Percentiles rank a stretch among this genome's conserved stretches.
Conservation (phyloP, 2,888 invertebrate genomes). For the Dichetophora obliterata region DNA sequence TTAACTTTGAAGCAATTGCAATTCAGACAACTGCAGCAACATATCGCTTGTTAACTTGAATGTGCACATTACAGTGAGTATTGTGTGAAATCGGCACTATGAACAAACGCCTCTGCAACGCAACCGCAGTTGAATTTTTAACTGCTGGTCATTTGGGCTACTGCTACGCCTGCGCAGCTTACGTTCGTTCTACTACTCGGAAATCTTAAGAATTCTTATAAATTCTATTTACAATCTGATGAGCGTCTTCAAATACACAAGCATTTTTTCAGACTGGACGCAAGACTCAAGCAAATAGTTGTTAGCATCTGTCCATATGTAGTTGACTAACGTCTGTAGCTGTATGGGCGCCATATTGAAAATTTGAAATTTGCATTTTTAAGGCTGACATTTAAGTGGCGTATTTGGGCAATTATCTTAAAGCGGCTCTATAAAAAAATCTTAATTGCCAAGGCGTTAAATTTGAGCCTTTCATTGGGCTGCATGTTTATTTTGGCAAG, state of each 20-base stretch:
- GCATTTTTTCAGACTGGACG: no score
- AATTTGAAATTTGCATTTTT: conserved; percentile 37
- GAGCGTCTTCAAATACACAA: background rate
- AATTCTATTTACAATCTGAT: background rate
- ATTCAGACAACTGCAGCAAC: background rate
- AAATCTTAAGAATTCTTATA: background rate
- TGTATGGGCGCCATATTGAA: background rate
- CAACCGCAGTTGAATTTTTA: no score
- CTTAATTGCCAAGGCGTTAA: no score
- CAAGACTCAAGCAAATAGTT: background rate
- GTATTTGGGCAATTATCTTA: conserved; percentile 57
- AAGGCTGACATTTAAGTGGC: conserved; percentile 58
- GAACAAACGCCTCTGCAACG: no score
- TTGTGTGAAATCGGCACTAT: background rate
- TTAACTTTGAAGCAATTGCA: background rate
- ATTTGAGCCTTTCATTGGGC: no score
- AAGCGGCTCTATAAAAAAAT: no score
- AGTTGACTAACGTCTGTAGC: background rate
- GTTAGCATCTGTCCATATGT: background rate
- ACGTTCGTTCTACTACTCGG: no score
- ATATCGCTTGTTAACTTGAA: background rate
- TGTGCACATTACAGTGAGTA: background rate
- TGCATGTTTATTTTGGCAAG: no score
- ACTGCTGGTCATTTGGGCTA: no score
- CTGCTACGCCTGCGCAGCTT: no score